A percentile compares a stretch with the other conserved stretches of the same genome.
Evolutionary conservation across 30 jellyfish, hydroid and myxozoan species (phyloP).

Genomic region (Cassiopea andromeda): DNA sequence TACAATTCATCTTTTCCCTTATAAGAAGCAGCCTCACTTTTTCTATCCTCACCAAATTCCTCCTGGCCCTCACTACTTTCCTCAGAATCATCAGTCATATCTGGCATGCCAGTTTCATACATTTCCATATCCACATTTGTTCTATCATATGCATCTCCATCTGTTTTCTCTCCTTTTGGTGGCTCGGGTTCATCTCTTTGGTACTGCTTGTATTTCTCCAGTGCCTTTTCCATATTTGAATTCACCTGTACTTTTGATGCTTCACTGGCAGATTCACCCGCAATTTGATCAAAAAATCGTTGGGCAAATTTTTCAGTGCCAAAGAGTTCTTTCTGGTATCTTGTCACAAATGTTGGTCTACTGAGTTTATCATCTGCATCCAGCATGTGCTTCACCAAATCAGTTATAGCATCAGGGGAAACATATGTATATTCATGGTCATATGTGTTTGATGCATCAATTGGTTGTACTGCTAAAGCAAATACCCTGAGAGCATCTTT

Average conservation of each 20-base stretch:
- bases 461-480: constrained; percentile 47
- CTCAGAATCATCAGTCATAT: constrained; percentile 50
- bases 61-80: constrained; percentile 5
- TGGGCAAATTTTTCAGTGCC: constrained; percentile 71
- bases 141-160: constrained; percentile 65
- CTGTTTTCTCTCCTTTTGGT: constrained; percentile 55
- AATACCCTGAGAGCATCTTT: constrained; percentile 32
- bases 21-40: neutral
- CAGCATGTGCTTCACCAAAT: constrained; percentile 5
- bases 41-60: neutral
- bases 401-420: constrained; percentile 32
- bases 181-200: constrained; percentile 51
- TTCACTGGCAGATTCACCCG: constrained; percentile 39
- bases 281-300: constrained; percentile 32
- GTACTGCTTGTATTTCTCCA: constrained; percentile 18
- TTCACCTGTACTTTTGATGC: constrained; percentile 15
- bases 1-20: constrained; percentile 6
- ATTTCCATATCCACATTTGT: constrained; percentile 48
- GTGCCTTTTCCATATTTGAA: constrained; percentile 33
- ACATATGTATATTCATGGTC: constrained; percentile 70
- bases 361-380: constrained; percentile 11
- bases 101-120: constrained; percentile 57
- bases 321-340: constrained; percentile 21
- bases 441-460: constrained; percentile 69
- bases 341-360: constrained; percentile 23